Base-by-base conservation (phyloP, 1,140 invertebrate species). In the Limonius californicus region DNA sequence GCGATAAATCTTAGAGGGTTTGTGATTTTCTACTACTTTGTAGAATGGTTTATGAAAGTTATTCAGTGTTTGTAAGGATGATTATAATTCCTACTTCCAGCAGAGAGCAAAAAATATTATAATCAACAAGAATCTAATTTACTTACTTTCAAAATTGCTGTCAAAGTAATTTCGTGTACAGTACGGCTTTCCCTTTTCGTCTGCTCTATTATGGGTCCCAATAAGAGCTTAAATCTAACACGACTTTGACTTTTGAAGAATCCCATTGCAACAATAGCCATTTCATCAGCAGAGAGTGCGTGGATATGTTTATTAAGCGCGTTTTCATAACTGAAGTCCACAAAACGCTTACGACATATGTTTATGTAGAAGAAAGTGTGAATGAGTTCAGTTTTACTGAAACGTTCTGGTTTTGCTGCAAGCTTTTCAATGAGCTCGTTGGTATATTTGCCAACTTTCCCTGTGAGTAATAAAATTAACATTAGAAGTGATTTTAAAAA, bases 221-320 rank as follows among this genome's bases (percentile, higher is more conserved):
- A 3, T 14, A 86, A 67, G 0, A 68, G 35, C 0, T 65, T 20
- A 70, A 79, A 77, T 59, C 70, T 74, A n/a, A 87, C 79, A n/a
- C 60, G 75, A 0, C 74, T 82, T 63, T 84, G 74, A 0, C 79
- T 82, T 74, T 86, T 85, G 60, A 86, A 86, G 68, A 84, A 87
- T 0, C 81, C 82, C 74, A 86, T 79, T 12, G 80, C 76, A 56
- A 84, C 70, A 7, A 87, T 76, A 11, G 76, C 81, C 16, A 87
- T 32, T 71, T 88, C 85, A 57, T 81, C 74, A 0, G 81, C 58
- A 1, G 68, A 75, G 66, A 86, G 76, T 3, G 81, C 66, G 9
- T 80, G 55, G 2, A 83, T 56, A 57, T 72, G 71, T 8, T 77
- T 65, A 16, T 77, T 69, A 1, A 85, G 58, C 19, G 70, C 71